Evolutionary conservation across 2,797 vertebrate species (phyloP).

Genomic region (Nyctibius grandis): DNA sequence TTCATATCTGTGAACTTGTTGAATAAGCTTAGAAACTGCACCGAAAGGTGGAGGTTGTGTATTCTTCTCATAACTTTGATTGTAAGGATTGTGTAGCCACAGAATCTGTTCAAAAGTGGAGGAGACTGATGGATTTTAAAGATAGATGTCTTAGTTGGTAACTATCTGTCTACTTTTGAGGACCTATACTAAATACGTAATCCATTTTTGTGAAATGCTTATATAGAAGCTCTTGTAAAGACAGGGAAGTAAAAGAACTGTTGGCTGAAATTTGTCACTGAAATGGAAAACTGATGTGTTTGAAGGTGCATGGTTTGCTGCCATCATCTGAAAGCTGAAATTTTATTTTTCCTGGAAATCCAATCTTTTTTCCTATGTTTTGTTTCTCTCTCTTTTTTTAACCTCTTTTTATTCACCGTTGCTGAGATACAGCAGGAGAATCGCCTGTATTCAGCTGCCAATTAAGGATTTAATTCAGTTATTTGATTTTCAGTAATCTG

Average conservation of each 20-base stretch:
- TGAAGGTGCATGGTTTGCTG: neutral
- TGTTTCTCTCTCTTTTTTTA: neutral
- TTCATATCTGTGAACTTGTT: neutral
- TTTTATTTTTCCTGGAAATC: neutral
- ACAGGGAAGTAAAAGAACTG: neutral
- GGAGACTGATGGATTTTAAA: neutral
- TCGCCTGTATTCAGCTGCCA: neutral
- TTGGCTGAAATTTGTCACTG: neutral
- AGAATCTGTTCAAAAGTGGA: neutral
- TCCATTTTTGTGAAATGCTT: neutral
- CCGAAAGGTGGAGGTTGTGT: neutral
- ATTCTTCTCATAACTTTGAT: neutral
- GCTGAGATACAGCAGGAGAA: neutral
- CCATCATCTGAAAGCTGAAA: neutral
- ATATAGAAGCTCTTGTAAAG: neutral
- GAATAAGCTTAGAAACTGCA: neutral
- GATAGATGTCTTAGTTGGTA: no score
- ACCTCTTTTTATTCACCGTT: neutral
- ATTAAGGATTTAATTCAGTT: neutral
- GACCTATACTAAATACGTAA: neutral
- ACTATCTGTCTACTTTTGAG: neutral
- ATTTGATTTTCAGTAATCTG: constrained; percentile 25
- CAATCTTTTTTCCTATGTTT: neutral
- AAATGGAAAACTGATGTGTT: neutral
- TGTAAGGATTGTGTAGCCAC: neutral